These are phyloP conservation scores for Thera britannica DNA, from an alignment of 2,888 invertebrate species.

Conservation along the genomic window DNA sequence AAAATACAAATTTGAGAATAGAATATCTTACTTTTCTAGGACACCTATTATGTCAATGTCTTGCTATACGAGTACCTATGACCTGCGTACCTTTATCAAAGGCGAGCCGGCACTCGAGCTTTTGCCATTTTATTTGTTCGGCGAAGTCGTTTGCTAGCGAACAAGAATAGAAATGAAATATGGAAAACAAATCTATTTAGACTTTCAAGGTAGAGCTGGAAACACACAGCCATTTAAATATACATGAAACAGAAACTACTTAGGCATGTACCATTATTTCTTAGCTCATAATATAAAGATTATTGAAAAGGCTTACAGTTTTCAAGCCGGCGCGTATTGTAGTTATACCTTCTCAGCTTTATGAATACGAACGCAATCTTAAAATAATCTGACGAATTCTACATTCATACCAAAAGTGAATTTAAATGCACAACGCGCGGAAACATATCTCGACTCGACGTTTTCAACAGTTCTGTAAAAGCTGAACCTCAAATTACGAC, in stretches of 20 bases:
- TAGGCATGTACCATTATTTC: not conserved
- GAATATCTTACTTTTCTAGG: not conserved
- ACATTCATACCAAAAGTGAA: not conserved
- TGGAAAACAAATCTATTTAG: conserved; percentile 14
- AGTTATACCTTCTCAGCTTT: too few species aligned
- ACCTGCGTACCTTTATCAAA: conserved; percentile 58
- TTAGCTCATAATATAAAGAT: too few species aligned
- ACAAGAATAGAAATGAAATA: conserved; percentile 30
- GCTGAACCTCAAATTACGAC: conserved; percentile 24
- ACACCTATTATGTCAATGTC: conserved; percentile 49
- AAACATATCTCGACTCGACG: not conserved
- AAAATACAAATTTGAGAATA: not conserved
- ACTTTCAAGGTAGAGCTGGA: conserved; percentile 8
- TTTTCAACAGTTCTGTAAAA: conserved; percentile 19
- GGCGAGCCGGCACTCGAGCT: conserved; percentile 51
- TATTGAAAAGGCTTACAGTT: too few species aligned
- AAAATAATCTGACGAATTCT: not conserved
- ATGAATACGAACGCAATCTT: too few species aligned
- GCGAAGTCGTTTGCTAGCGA: conserved; percentile 33
- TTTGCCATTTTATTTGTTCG: conserved; percentile 44
- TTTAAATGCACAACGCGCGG: not conserved
- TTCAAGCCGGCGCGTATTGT: too few species aligned
- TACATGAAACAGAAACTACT: too few species aligned
- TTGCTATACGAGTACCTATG: conserved; percentile 42
- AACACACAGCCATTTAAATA: not conserved